A percentile compares a stretch with the other conserved stretches of the same genome.
phyloP scores from a whole-genome alignment of 2,113 vertebrate genomes.

The Antigone vipio region DNA sequence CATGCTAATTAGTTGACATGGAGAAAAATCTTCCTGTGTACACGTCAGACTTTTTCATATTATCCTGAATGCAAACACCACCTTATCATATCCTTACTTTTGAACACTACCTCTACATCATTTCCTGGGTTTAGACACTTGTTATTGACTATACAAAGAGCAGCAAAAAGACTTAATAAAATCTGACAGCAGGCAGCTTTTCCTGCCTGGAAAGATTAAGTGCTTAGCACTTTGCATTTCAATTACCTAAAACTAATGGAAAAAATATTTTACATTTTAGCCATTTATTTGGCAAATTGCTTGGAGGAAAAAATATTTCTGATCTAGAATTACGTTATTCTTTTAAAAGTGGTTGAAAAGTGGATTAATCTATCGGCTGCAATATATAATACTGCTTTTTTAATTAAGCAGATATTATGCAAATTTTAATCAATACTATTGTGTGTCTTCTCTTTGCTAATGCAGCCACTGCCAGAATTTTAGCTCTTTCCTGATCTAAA shows the following conservation, averaged over 20 bases:
- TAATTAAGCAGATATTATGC: conserved; percentile 52
- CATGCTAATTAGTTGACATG: conserved; percentile 80
- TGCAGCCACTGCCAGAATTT: conserved; percentile 5
- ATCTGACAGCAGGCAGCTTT: conserved; percentile 81
- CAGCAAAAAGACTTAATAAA: conserved; percentile 80
- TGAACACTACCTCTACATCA: conserved; percentile 74
- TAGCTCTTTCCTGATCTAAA: conserved; percentile 55
- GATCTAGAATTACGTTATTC: conserved; percentile 49
- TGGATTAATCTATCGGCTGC: conserved; percentile 51
- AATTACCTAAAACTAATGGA: conserved; percentile 82
- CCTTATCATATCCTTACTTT: conserved; percentile 75
- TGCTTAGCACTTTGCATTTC: conserved; percentile 77
- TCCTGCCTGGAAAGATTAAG: conserved; percentile 79
- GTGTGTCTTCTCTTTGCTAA: conserved; percentile 18
- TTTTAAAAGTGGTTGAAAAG: conserved; percentile 67
- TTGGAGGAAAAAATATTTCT: conserved; percentile 60
- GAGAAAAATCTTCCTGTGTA: conserved; percentile 69
- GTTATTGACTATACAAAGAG: conserved; percentile 77
- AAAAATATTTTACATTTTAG: conserved; percentile 80
- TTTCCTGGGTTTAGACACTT: conserved; percentile 74
- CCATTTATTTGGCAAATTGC: conserved; percentile 65
- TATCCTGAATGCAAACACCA: conserved; percentile 72
- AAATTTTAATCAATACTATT: conserved; percentile 58
- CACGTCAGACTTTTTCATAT: conserved; percentile 70
- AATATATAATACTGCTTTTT: conserved; percentile 13